phyloP scores from a whole-genome alignment of 2,797 vertebrate species.

The Eidolon dupreanum region DNA sequence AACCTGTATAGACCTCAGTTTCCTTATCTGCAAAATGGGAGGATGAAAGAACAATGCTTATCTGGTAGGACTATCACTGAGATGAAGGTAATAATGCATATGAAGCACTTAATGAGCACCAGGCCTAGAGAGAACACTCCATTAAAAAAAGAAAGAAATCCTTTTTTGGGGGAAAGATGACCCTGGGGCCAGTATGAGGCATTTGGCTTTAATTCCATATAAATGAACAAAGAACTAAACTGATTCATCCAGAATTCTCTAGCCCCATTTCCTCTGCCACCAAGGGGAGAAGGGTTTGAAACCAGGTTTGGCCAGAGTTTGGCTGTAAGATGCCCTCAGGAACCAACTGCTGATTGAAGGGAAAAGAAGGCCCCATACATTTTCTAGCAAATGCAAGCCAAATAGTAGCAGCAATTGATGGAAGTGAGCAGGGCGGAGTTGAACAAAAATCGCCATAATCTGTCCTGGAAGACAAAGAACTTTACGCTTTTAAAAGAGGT shows the following conservation, averaged over 20 bases:
- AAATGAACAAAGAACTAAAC: neutral
- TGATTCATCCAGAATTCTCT: neutral
- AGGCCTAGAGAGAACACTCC: neutral
- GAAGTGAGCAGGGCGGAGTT: neutral
- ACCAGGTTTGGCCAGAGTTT: neutral
- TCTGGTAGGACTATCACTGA: neutral
- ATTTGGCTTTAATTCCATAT: neutral
- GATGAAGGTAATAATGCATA: neutral
- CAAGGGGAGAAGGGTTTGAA: neutral
- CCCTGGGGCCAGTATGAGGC: neutral
- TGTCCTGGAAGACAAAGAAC: too few relatives aligned
- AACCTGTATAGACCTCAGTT: neutral
- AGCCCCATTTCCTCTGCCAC: neutral
- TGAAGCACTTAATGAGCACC: neutral
- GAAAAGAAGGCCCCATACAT: neutral
- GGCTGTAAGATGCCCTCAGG: neutral
- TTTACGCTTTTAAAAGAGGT: neutral
- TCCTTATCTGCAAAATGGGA: neutral
- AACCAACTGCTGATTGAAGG: neutral
- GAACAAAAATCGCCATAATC: neutral
- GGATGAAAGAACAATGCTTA: neutral
- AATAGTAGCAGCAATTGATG: rapidly evolving
- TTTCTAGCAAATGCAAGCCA: neutral
- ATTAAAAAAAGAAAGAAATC: neutral
- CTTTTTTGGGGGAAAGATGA: neutral